Base-by-base conservation (phyloP, 2,797 vertebrate genomes). In the Bucorvus abyssinicus region DNA sequence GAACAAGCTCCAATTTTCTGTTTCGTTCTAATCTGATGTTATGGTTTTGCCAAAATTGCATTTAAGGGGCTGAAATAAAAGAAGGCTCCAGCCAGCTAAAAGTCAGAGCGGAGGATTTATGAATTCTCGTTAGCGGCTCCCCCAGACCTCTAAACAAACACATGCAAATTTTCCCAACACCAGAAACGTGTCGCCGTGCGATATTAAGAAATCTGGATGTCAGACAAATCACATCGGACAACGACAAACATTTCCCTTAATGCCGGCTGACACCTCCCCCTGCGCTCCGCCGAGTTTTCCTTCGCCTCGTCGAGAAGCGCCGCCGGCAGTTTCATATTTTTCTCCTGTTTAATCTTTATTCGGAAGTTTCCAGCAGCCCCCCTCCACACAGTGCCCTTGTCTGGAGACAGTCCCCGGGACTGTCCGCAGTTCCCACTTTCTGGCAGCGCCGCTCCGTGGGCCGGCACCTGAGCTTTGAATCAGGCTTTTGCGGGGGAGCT, bases 331-430 rank as follows among this genome's bases (percentile, higher is more conserved):
- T 81, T 53, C 34, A 10, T 22, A 34, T 61, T 75, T 45, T 71
- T 40, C 86, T 57, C 27, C 45, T 10, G 3, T 18, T 78, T 49
- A 16, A 86, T 61, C 68, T 73, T 45, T 7, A 6, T 50, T 52
- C 18, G 13, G 8, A 50, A 63, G 61, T 59, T 91, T 32, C 38
- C 38, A 4, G 14, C 78, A 18, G 38, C 55, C 38, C 73, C 34
- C 12, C n/a, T 55, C 47, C n/a, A 8, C 49, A 38, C 34, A 4
- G 61, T 3, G 5, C 71, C 57, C 24, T 44, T 42, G 9, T 5
- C 1, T 16, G 73, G 49, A 49, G 40, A 4, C 21, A 13, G 6
- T 19, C 9, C 34, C 42, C 0, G 0, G 1, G 18, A 12, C 47
- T 50, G 75, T 36, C 49, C 14, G 1, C 40, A 16, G 8, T 7